Evolutionary conservation across 2,113 vertebrate species (phyloP), one percentile per base, ranked within the genome.

Genomic region (Ellobius talpinus): DNA sequence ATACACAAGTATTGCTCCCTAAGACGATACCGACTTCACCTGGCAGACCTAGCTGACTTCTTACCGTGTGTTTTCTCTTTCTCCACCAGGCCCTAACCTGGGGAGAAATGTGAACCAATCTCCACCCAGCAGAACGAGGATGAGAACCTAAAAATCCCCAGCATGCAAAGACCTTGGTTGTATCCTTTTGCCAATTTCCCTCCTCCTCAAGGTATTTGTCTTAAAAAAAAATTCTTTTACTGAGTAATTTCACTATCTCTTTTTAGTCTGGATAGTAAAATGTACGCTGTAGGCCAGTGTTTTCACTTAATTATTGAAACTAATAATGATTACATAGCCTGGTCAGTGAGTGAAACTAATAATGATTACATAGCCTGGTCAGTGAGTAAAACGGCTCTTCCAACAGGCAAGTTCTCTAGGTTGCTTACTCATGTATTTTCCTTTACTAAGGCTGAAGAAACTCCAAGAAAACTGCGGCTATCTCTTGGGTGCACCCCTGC

Each of bases 251-350:
- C 36, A 50, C 33, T 72, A 70, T 55, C 16, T 61, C 39, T 77
- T 97, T 90, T 81, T 66, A 82, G 90, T 58, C n/a, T 94, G 63
- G 78, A 58, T 79, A 63, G 73, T 79, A 89, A 89, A 89, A 93
- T 50, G 52, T 50, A 73, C 45, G 23, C 65, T 12, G 45, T 76
- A 92, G 55, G 13, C 21, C 85, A 65, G 26, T 70, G 47, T 85
- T 88, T 72, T 61, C 89, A 88, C 50, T 58, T 66, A 84, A 82
- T 24, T 91, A 39, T 73, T 63, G 50, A 89, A 82, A 95, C 23
- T 68, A 61, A 92, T 76, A 76, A 16, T 89, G 73, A 91, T 63
- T 94, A 52, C 50, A 86, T 77, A 72, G 6, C 12, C n/a, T n/a
- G 21, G 42, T 70, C 47, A 45, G n/a, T 42, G 73, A 86, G 47